Percentiles rank a stretch among this genome's conserved stretches.
phyloP scores from a whole-genome alignment of 1,140 invertebrate species.

The Nilaparvata lugens region DNA sequence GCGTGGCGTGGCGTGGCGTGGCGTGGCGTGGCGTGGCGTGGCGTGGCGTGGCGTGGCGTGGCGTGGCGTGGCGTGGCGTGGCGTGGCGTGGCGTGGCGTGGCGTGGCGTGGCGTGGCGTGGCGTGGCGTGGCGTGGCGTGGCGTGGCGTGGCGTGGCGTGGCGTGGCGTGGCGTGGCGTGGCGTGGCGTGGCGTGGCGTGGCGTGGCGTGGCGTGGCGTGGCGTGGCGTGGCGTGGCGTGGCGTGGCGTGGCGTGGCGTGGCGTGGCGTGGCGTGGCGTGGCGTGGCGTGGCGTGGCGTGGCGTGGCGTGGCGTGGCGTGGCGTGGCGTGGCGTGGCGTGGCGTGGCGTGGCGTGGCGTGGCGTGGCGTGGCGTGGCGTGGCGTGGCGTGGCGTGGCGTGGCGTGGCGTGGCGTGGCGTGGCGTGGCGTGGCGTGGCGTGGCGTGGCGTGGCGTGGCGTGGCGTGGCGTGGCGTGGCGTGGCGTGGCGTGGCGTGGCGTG shows the following conservation, averaged over 20 bases:
- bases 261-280: slow-evolving; percentile 17
- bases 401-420: slow-evolving; percentile 26
- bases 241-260: slow-evolving; percentile 16
- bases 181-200: slow-evolving; percentile 19
- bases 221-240: slow-evolving; percentile 13
- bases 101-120: slow-evolving; percentile 26
- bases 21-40: neutral
- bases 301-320: slow-evolving; percentile 15
- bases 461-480: slow-evolving; percentile 17
- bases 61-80: slow-evolving; percentile 10
- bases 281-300: slow-evolving; percentile 23
- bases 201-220: slow-evolving; percentile 13
- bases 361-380: slow-evolving; percentile 7
- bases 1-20: neutral
- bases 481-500: slow-evolving; percentile 19
- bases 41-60: slow-evolving; percentile 7
- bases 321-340: slow-evolving; percentile 20
- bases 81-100: too few species aligned
- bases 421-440: slow-evolving; percentile 26
- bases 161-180: slow-evolving; percentile 17
- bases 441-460: slow-evolving; percentile 21
- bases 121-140: slow-evolving; percentile 24
- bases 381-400: slow-evolving; percentile 7
- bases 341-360: slow-evolving; percentile 15
- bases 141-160: slow-evolving; percentile 18